A percentile compares a stretch with the other conserved stretches of the same genome.
These are phyloP conservation scores for Deroplatys truncata DNA, from an alignment of 2,888 invertebrate species.

Conservation along the genomic window DNA sequence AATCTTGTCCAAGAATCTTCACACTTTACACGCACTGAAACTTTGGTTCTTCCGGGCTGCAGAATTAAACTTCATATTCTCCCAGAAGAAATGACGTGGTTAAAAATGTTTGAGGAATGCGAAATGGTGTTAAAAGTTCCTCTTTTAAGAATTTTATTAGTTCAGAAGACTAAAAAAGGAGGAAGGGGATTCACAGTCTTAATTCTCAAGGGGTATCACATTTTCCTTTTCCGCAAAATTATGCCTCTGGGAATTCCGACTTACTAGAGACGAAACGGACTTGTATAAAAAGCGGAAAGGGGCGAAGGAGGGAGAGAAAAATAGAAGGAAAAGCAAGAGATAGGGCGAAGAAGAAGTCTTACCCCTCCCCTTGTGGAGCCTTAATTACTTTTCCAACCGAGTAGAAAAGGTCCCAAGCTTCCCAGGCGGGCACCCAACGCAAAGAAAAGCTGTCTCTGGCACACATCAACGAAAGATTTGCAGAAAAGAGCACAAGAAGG, in stretches of 20 bases:
- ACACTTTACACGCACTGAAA: not conserved
- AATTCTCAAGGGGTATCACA: not conserved
- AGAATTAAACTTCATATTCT: not conserved
- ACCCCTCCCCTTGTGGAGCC: not conserved
- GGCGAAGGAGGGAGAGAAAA: not conserved
- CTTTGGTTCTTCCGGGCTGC: not conserved
- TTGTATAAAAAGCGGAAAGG: not conserved
- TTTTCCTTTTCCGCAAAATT: not conserved
- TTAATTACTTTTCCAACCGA: conserved; percentile 13
- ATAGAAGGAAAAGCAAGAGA: not conserved
- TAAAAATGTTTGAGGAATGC: not conserved
- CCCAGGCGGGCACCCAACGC: not conserved
- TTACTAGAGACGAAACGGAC: not conserved
- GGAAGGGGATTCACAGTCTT: not conserved
- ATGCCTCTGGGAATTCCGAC: not conserved
- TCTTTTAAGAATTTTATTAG: not conserved
- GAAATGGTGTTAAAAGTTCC: not conserved
- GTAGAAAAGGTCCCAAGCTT: not conserved
- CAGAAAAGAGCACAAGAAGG: not conserved
- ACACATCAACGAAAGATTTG: not conserved
- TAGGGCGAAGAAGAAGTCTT: not conserved
- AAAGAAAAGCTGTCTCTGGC: not conserved
- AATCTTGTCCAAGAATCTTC: not conserved
- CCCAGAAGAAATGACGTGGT: not conserved
- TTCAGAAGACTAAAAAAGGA: not conserved